phyloP scores from a whole-genome alignment of 2,888 invertebrate genomes.

The Slavum lentiscoides region DNA sequence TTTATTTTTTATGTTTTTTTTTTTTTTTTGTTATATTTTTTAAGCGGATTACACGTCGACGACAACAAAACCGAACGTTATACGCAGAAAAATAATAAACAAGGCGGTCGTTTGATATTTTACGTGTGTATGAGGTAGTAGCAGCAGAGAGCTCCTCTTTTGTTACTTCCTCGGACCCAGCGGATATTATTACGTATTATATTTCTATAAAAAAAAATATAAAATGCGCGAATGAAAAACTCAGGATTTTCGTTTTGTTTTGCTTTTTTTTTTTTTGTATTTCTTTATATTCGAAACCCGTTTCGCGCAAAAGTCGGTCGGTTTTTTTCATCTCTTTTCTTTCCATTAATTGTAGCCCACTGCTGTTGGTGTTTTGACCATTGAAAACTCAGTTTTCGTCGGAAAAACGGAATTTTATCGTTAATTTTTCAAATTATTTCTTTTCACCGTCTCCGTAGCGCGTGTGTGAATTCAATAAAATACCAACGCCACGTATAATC shows the following conservation, averaged over 20 bases:
- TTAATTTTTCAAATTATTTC: background rate
- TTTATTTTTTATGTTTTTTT: background rate
- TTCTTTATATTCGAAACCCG: no score
- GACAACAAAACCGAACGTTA: background rate
- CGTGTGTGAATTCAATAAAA: background rate
- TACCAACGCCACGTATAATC: background rate
- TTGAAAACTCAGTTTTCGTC: background rate
- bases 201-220: background rate
- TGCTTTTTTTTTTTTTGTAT: no score
- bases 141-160: no score
- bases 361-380: background rate
- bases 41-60: slow-evolving; percentile 15
- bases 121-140: no score
- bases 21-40: background rate
- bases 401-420: background rate
- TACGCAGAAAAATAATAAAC: background rate
- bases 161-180: no score
- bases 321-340: no score
- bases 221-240: no score
- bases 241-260: no score
- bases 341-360: slow-evolving; percentile 13
- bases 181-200: background rate
- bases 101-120: background rate
- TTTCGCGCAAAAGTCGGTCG: no score
- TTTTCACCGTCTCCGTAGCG: background rate